Base-by-base conservation (phyloP, 2,113 vertebrate species). In the Callorhinus ursinus region DNA sequence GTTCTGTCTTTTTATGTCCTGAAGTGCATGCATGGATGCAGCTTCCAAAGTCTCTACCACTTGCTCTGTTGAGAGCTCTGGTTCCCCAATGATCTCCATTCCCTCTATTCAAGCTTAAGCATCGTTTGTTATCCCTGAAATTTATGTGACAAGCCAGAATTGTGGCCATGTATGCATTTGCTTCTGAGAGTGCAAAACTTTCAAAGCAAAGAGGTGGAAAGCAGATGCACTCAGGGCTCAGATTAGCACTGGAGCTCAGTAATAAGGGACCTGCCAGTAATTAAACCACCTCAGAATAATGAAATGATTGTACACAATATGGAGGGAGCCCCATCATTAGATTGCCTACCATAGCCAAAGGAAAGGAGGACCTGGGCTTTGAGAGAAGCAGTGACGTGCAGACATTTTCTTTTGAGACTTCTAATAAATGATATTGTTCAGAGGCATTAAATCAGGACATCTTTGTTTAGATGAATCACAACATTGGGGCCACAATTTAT, bases 251-350 rank as follows among this genome's bases (percentile, higher is more conserved):
- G 82, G 98, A 96, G 71, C 80, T 92, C 97, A 95, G 71, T 96
- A 96, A 97, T 98, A 98, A 98, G 96, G 88, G 96, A 88, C 90
- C 53, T 95, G 9, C 1, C 96, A 98, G 95, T 98, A 98, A 98
- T 98, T 98, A 98, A 95, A 97, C 97, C 5, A 93, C 97, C 97
- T 98, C 96, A 91, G 97, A 98, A 97, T 95, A 93, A 98, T 97
- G 96, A 97, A 95, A 97, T 96, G 97, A 96, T 97, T 93, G 72
- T 89, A 39, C 55, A 46, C 67, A 82, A 63, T 42, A 24, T 5
- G 4, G 77, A 95, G 67, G 31, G 80, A 95, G 77, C 39, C 57
- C 76, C 61, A 53, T 59, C 12, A 1, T 69, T n/a, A 57, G 39
- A 72, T 26, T 57, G 53, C 71, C 19, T 21, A 14, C n/a, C 49